phyloP scores from a whole-genome alignment of 23 tunicate genomes.

The Trididemnum clinides region DNA sequence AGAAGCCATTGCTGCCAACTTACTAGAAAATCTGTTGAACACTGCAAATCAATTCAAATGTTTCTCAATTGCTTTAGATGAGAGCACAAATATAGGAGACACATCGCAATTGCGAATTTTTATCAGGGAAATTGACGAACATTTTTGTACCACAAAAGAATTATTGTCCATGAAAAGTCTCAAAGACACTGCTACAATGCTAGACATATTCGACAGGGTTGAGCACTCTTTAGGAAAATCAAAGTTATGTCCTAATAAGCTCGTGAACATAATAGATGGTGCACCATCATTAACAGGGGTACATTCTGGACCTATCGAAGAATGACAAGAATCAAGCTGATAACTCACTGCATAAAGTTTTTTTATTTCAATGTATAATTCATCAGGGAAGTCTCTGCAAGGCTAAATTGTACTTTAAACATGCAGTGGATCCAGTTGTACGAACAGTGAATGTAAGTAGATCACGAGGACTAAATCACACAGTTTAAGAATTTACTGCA shows the following conservation, averaged over 20 bases:
- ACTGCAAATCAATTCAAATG: not conserved
- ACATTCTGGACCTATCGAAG: constrained; percentile 5
- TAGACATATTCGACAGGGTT: constrained; percentile 36
- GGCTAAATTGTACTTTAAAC: too few species aligned
- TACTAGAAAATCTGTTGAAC: too few species aligned
- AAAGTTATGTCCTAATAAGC: constrained; percentile 16
- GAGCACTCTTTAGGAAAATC: constrained; percentile 3
- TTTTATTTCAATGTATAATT: too few species aligned
- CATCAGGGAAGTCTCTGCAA: too few species aligned
- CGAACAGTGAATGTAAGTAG: too few species aligned
- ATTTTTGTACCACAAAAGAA: constrained; percentile 42
- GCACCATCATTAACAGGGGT: constrained; percentile 32
- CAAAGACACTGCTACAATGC: too few species aligned
- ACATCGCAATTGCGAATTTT: constrained; percentile 51
- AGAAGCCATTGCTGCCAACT: too few species aligned
- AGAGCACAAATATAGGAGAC: constrained; percentile 28
- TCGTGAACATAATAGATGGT: constrained; percentile 46
- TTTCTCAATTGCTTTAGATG: too few species aligned
- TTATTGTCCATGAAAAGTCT: constrained; percentile 29
- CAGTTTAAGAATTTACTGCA: too few species aligned
- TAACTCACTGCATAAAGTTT: not conserved
- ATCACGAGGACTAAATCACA: constrained; percentile 43
- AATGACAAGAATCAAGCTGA: constrained; percentile 45
- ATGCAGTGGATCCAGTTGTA: too few species aligned
- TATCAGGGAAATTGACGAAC: constrained; percentile 43